These are phyloP conservation scores for Rhabdophis nuchalis DNA, from an alignment of 2,797 vertebrate genomes.

Conservation along the genomic window DNA sequence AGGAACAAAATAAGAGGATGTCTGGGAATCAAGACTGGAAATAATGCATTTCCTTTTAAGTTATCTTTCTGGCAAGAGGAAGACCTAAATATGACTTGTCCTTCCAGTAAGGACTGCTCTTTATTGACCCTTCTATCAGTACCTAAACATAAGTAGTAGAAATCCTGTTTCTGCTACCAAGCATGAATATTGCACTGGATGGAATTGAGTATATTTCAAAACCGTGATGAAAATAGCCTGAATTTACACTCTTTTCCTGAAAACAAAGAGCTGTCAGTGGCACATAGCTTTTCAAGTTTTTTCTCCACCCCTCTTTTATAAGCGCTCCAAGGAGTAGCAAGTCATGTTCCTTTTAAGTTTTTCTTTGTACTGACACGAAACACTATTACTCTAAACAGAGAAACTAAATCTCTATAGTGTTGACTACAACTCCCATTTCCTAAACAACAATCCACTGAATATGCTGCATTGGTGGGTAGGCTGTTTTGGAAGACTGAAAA, in stretches of 20 bases:
- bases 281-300: background rate
- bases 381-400: background rate
- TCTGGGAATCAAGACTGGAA: constrained; percentile 10
- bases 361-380: background rate
- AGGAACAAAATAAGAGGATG: constrained; percentile 22
- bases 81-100: constrained; percentile 5
- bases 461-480: background rate
- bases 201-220: constrained; percentile 6
- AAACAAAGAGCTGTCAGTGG: background rate
- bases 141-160: constrained; percentile 21
- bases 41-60: constrained; percentile 6
- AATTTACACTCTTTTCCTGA: constrained; percentile 4
- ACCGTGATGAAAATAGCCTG: background rate
- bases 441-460: background rate
- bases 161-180: background rate
- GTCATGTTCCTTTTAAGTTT: background rate
- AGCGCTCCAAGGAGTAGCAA: background rate
- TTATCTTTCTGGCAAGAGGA: constrained; percentile 16
- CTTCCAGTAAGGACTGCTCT: constrained; percentile 20
- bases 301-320: background rate
- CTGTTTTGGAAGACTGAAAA: background rate
- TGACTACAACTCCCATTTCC: background rate
- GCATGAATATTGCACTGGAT: background rate
- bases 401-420: background rate
- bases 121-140: background rate